Percentiles rank a stretch among this genome's conserved stretches.
These are phyloP conservation scores for Alosa sapidissima DNA, from an alignment of 2,797 vertebrate genomes.

Conservation along the genomic window DNA sequence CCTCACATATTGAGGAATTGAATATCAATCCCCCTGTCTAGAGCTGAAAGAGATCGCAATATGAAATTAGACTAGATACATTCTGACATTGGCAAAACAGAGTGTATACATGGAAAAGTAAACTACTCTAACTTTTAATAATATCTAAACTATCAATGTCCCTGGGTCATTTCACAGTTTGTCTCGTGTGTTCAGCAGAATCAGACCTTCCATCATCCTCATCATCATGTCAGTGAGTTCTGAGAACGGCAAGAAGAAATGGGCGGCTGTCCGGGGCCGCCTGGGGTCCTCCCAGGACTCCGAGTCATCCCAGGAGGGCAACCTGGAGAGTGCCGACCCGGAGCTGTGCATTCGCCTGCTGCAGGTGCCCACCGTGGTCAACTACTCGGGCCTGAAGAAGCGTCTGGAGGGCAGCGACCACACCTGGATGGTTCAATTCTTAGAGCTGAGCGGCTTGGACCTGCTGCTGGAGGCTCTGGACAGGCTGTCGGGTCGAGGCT, in stretches of 20 bases:
- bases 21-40: neutral
- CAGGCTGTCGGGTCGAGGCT: constrained; percentile 89
- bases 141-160: neutral
- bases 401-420: constrained; percentile 90
- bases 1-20: neutral
- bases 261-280: constrained; percentile 85
- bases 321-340: constrained; percentile 91
- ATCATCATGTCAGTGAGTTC: constrained; percentile 82
- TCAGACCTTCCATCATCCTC: neutral
- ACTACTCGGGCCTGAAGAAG: constrained; percentile 94
- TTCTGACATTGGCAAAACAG: too few species aligned
- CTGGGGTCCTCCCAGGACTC: constrained; percentile 87
- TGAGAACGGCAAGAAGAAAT: constrained; percentile 85
- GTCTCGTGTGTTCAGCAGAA: constrained; percentile 32
- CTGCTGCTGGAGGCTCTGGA: constrained; percentile 94
- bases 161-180: neutral
- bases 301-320: constrained; percentile 86
- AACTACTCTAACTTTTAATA: neutral
- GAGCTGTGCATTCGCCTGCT: constrained; percentile 95
- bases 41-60: too few species aligned
- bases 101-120: neutral
- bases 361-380: constrained; percentile 92
- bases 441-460: constrained; percentile 93
- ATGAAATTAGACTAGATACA: too few species aligned
- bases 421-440: constrained; percentile 95